Evolutionary conservation across 2,113 vertebrate species (phyloP).

Genomic region (Phalacrocorax brasilianus): DNA sequence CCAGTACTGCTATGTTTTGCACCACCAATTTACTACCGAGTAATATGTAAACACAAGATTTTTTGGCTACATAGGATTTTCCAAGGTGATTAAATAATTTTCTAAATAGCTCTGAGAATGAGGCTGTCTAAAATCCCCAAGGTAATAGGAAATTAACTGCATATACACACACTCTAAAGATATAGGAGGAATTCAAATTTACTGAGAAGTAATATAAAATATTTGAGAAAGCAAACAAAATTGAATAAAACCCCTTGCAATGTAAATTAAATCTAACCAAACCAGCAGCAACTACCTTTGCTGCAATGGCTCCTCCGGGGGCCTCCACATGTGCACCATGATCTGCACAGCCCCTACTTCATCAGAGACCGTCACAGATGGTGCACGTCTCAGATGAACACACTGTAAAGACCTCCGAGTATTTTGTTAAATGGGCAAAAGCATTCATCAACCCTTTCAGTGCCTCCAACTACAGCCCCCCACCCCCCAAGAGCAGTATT

Average conservation of each 20-base stretch:
- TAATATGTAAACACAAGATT: constrained; percentile 13
- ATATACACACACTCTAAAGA: background rate
- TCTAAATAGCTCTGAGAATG: constrained; percentile 16
- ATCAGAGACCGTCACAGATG: rapidly evolving
- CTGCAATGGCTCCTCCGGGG: background rate
- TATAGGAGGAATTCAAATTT: background rate
- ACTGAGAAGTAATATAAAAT: background rate
- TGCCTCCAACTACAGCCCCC: rapidly evolving
- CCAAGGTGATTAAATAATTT: constrained; percentile 52
- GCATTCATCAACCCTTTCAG: too few species aligned
- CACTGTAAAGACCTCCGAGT: rapidly evolving
- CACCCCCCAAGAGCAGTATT: rapidly evolving
- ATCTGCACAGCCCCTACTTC: rapidly evolving
- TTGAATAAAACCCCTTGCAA: background rate
- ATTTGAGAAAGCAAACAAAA: constrained; percentile 39
- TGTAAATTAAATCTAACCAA: background rate
- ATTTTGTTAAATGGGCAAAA: background rate
- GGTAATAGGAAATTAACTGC: constrained; percentile 6
- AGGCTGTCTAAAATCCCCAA: constrained; percentile 34
- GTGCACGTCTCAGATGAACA: rapidly evolving
- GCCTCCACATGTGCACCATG: rapidly evolving
- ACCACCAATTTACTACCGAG: background rate
- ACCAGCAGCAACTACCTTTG: background rate
- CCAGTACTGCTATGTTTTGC: background rate
- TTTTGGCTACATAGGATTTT: constrained; percentile 15